Conservation (phyloP, 2,888 invertebrate species). For the Crossocerus cetratus region DNA sequence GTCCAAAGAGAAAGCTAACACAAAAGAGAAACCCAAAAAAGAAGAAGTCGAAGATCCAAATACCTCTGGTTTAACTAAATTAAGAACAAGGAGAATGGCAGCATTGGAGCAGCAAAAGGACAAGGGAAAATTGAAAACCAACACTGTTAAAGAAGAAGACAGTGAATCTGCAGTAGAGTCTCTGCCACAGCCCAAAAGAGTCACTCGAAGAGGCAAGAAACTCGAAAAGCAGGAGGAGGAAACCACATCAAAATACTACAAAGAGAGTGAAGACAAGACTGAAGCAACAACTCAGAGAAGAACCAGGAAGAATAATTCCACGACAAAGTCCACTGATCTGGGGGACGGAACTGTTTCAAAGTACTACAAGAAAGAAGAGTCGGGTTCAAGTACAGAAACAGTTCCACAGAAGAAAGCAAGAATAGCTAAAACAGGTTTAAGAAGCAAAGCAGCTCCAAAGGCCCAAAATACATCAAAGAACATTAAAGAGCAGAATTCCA, state of each 20-base stretch:
- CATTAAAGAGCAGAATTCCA: not conserved
- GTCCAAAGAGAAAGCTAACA: not conserved
- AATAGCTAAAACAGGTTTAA: conserved; percentile 9
- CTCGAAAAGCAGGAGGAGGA: not conserved
- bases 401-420: conserved; percentile 39
- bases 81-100: conserved; percentile 32
- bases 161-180: not conserved
- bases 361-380: conserved; percentile 34
- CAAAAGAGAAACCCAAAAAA: not conserved
- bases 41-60: conserved; percentile 1
- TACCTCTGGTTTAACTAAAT: conserved; percentile 11
- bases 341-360: conserved; percentile 24
- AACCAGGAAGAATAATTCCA: conserved; percentile 2
- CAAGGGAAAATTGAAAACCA: not conserved
- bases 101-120: not conserved
- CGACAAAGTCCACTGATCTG: not conserved
- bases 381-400: conserved; percentile 72
- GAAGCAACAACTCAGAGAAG: not conserved
- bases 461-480: not conserved
- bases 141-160: not conserved
- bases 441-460: not conserved
- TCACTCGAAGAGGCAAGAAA: not conserved
- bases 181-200: not conserved
- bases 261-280: not conserved
- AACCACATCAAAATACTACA: not conserved